These are phyloP conservation scores for Helicoverpa armigera DNA, from an alignment of 1,140 invertebrate genomes.

Conservation along the genomic window DNA sequence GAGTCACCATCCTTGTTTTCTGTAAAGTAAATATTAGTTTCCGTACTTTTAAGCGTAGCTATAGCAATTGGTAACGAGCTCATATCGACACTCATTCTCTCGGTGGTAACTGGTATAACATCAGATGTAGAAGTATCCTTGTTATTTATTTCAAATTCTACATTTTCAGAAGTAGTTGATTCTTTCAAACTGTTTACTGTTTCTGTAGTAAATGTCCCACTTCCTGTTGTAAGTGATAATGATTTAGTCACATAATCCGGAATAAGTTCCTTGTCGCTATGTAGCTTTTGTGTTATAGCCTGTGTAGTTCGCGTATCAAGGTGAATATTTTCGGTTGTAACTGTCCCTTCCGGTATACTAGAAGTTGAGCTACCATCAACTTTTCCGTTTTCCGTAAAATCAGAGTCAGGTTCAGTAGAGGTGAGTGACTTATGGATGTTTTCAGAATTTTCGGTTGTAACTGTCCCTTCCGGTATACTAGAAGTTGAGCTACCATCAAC, in stretches of 20 bases:
- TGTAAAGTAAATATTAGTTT: no score
- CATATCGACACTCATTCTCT: not conserved
- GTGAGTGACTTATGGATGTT: not conserved
- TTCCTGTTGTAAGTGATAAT: no score
- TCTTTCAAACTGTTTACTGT: no score
- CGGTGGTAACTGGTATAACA: not conserved
- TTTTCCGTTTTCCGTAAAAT: not conserved
- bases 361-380: not conserved
- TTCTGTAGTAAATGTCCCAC: no score
- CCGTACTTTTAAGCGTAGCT: no score
- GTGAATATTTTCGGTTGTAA: not conserved
- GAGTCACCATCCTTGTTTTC: no score
- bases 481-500: not conserved
- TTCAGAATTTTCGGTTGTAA: not conserved
- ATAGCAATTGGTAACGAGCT: no score
- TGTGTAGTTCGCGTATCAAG: not conserved
- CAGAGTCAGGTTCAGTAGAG: not conserved
- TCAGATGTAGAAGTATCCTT: not conserved
- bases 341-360: not conserved
- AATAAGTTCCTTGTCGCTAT: no score
- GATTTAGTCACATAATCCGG: no score
- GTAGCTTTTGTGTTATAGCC: not conserved
- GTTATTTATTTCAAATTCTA: not conserved
- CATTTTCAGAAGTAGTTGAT: no score
- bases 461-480: not conserved